These are phyloP conservation scores for Greenwoodochromis staneri DNA, from an alignment of 2,113 vertebrate species.

Conservation along the genomic window DNA sequence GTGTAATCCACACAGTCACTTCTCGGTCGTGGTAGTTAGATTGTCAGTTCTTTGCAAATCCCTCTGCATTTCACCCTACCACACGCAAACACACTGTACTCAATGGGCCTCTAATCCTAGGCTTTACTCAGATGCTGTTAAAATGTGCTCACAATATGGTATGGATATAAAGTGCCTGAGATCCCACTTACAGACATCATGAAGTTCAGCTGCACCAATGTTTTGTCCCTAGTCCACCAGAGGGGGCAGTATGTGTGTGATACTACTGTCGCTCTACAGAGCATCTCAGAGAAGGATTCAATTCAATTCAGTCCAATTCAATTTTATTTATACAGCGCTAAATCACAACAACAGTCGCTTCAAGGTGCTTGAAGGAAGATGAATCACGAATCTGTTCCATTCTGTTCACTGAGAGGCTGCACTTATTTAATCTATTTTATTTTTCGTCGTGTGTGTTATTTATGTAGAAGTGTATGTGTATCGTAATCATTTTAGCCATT, in stretches of 20 bases:
- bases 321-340: neutral
- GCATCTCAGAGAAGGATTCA: neutral
- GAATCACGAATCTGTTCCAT: neutral
- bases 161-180: neutral
- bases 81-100: neutral
- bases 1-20: neutral
- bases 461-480: neutral
- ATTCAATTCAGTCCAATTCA: neutral
- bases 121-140: neutral
- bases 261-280: neutral
- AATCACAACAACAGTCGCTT: accelerated
- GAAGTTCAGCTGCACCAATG: neutral
- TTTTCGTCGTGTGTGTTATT: neutral
- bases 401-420: neutral
- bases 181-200: neutral
- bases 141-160: neutral
- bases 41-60: neutral
- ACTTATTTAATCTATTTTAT: neutral
- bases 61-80: neutral
- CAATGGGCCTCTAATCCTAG: neutral
- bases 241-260: neutral
- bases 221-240: neutral
- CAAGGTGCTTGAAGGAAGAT: neutral
- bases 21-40: neutral
- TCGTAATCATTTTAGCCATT: neutral